Percentiles rank a stretch among this genome's conserved stretches.
Conservation (phyloP, 64 coral and sea anemone genomes). For the Astreopora myriophthalma region DNA sequence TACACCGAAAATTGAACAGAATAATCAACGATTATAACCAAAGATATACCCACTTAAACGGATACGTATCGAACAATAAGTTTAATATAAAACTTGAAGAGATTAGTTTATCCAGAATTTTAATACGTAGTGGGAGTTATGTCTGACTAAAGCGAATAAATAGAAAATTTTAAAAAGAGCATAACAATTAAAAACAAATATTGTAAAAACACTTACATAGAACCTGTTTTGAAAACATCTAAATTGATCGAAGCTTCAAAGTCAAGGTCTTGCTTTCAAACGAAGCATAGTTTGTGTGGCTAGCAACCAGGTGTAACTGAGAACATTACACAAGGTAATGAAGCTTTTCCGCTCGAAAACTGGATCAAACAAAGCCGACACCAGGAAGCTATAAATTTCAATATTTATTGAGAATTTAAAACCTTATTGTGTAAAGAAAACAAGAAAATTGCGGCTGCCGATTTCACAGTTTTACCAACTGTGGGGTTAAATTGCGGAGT, state of each 20-base stretch:
- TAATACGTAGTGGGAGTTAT: neutral
- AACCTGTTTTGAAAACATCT: slow-evolving; percentile 32
- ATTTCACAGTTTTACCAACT: neutral
- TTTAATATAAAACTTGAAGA: slow-evolving; percentile 8
- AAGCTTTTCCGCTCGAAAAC: slow-evolving; percentile 32
- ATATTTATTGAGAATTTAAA: slow-evolving; percentile 50
- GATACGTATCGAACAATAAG: neutral
- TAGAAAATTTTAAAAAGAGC: neutral
- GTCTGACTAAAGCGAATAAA: neutral
- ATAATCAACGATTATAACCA: neutral
- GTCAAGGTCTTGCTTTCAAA: slow-evolving; percentile 34
- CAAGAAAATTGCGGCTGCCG: slow-evolving; percentile 11
- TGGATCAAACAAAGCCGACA: slow-evolving; percentile 55
- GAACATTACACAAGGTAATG: neutral
- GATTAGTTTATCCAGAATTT: neutral
- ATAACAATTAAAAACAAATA: neutral
- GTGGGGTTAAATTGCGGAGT: neutral
- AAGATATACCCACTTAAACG: neutral
- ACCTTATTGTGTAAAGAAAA: slow-evolving; percentile 23
- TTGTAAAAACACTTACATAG: neutral
- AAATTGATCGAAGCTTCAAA: neutral
- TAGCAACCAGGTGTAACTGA: neutral
- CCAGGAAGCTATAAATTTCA: slow-evolving; percentile 37
- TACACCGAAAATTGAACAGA: neutral
- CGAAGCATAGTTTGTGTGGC: neutral